Base-by-base conservation (phyloP, 2,113 vertebrate genomes). In the Rousettus leschenaultii region DNA sequence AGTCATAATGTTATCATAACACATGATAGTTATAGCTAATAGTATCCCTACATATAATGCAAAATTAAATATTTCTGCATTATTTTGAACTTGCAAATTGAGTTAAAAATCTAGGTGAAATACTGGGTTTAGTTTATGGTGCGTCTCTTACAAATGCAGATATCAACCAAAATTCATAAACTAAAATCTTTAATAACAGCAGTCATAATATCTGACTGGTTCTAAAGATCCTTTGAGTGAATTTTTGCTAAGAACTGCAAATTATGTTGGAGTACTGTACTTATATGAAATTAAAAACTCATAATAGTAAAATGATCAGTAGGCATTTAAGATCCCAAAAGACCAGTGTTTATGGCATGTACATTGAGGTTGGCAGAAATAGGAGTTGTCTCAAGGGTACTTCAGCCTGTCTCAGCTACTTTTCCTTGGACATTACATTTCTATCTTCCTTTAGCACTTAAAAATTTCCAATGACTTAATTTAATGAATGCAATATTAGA, bases 401-500 rank as follows among this genome's bases (percentile, higher is more conserved):
- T 16, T 53, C 30, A 77, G 83, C 92, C 96, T 99, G 97, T 98
- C 98, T 98, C 96, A 92, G 97, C 97, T 92, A 92, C 94, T 98
- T 98, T 98, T 96, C 80, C 89, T 96, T 97, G 95, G 87, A 98
- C 98, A 98, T 98, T 98, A 98, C 96, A 98, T 98, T 98, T 99
- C 97, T 98, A 98, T 99, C 98, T 98, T 98, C 97, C 89, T 98
- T 98, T 98, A 97, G 97, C 98, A 98, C 97, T 98, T 98, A 97
- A 98, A 98, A 98, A 94, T 98, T 89, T 98, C 98, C 98, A 98
- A 97, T 98, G 97, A 96, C 98, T 98, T 99, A 98, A 98, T 98
- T 98, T 98, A 98, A 98, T 98, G 98, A 99, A 98, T 98, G 98
- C 98, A 98, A 98, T 98, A 98, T 98, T 98, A 98, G 97, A 98